A percentile compares a stretch with the other conserved stretches of the same genome.
Evolutionary conservation across 2,797 vertebrate genomes (phyloP).

Genomic region (Hapalemur alaotrensis): DNA sequence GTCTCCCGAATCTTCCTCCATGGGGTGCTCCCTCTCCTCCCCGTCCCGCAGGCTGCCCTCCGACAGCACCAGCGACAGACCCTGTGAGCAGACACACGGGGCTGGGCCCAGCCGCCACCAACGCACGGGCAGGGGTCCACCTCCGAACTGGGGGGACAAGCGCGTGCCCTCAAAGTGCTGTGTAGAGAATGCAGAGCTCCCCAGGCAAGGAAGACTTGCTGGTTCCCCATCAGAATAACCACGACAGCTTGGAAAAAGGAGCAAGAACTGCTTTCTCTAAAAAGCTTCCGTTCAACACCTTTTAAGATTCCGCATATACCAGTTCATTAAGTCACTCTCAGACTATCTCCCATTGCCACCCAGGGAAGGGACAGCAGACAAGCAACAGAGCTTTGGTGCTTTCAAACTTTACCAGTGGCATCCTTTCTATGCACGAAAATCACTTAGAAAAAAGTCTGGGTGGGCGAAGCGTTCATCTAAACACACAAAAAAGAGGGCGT

Average conservation of each 20-base stretch:
- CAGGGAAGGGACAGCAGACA: background rate
- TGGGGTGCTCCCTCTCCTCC: slow-evolving; percentile 94
- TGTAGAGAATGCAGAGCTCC: background rate
- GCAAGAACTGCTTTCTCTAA: background rate
- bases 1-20: slow-evolving; percentile 94
- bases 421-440: accelerated
- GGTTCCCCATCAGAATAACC: background rate
- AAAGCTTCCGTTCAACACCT: background rate
- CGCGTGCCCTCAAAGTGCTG: background rate
- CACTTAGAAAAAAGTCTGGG: too few relatives aligned
- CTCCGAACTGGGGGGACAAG: background rate
- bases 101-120: background rate
- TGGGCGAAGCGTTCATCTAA: background rate
- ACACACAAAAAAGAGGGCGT: background rate
- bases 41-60: slow-evolving; percentile 93
- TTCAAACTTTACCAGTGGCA: accelerated
- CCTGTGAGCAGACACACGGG: slow-evolving; percentile 82
- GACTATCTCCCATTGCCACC: background rate
- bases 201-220: background rate
- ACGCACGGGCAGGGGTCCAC: accelerated
- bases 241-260: accelerated
- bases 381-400: accelerated
- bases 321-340: background rate
- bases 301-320: background rate
- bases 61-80: slow-evolving; percentile 94